phyloP scores from a whole-genome alignment of 2,888 invertebrate genomes.

The Drosophila atroscutellata region DNA sequence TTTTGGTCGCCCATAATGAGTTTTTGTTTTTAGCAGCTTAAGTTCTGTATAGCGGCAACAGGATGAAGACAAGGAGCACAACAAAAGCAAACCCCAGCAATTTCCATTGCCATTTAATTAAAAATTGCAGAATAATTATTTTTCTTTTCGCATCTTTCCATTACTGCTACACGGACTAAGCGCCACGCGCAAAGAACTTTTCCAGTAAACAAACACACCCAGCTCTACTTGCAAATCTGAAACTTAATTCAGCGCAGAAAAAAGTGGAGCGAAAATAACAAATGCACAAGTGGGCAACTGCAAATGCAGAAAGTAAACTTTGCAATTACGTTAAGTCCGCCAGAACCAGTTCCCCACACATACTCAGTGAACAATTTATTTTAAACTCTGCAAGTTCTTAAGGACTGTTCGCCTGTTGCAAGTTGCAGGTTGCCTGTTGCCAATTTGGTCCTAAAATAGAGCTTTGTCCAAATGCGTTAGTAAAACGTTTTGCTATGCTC shows the following conservation, averaged over 20 bases:
- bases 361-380: conserved; percentile 71
- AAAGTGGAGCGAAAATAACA: conserved; percentile 11
- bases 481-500: conserved; percentile 49
- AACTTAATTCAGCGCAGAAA: conserved; percentile 66
- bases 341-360: conserved; percentile 58
- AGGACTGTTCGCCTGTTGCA: conserved; percentile 29
- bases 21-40: conserved; percentile 79
- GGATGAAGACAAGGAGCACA: conserved; percentile 34
- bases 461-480: conserved; percentile 64
- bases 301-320: conserved; percentile 61
- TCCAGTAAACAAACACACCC: conserved; percentile 67
- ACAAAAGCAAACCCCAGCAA: conserved; percentile 55
- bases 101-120: conserved; percentile 78
- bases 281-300: conserved; percentile 34
- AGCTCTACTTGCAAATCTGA: conserved; percentile 72
- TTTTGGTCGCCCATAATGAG: conserved; percentile 77
- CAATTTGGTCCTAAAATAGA: conserved; percentile 51
- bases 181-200: conserved; percentile 31
- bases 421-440: conserved; percentile 19
- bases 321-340: conserved; percentile 78
- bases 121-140: conserved; percentile 81
- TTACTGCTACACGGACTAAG: conserved; percentile 28
- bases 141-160: conserved; percentile 63
- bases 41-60: conserved; percentile 58
- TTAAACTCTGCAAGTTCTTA: conserved; percentile 20